Evolutionary conservation across 1,140 invertebrate species (phyloP).

Genomic region (Bombus pascuorum): DNA sequence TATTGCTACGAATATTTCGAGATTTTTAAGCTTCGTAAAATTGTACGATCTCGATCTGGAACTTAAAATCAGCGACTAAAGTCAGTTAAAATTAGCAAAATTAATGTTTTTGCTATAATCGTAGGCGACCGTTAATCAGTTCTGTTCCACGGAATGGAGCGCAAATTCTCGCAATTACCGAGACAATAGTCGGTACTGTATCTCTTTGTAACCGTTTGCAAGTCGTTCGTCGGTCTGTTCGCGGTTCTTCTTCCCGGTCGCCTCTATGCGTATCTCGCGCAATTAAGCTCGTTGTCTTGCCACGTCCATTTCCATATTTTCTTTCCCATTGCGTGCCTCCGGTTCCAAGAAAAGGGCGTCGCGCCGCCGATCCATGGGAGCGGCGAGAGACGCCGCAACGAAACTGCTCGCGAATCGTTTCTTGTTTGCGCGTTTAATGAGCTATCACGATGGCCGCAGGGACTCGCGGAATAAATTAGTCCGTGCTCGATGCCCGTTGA

Average conservation of each 20-base stretch:
- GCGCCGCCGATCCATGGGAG: conserved; percentile 27
- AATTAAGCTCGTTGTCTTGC: conserved; percentile 67
- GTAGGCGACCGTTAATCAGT: conserved; percentile 11
- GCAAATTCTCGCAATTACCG: conserved; percentile 69
- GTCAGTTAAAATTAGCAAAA: not conserved
- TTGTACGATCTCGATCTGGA: too few species aligned
- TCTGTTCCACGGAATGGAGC: conserved; percentile 14
- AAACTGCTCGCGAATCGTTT: conserved; percentile 43
- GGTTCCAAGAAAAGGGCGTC: conserved; percentile 50
- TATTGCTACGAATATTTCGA: too few species aligned
- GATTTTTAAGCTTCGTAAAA: too few species aligned
- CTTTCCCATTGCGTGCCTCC: conserved; percentile 62
- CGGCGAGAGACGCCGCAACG: conserved; percentile 16
- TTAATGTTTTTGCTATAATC: not conserved
- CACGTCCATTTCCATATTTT: conserved; percentile 70
- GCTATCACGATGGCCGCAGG: conserved; percentile 46
- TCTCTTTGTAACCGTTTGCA: conserved; percentile 65
- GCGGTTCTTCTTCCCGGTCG: conserved; percentile 3
- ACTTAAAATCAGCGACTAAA: not conserved
- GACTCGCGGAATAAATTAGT: conserved; percentile 51
- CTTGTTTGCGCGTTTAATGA: conserved; percentile 50
- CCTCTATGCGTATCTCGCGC: conserved; percentile 53
- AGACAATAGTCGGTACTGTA: conserved; percentile 70
- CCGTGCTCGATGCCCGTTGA: conserved; percentile 6
- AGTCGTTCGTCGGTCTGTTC: not conserved